Conservation (phyloP, 2,797 vertebrate species). For the Phrynocephalus guinanensis region DNA sequence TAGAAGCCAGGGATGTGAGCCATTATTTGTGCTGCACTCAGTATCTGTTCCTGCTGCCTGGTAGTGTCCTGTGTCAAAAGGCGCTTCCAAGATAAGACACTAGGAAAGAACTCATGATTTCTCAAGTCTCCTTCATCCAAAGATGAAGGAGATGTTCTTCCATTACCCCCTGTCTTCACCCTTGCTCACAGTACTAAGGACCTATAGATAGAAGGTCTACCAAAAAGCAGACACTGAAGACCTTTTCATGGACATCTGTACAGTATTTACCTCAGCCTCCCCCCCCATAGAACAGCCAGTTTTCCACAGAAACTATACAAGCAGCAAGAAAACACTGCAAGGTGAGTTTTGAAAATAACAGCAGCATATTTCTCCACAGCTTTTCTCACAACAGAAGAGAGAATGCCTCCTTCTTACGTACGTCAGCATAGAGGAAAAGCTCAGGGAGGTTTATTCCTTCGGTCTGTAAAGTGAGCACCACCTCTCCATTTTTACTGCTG, state of each 20-base stretch:
- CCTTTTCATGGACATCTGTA: background rate
- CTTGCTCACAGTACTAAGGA: background rate
- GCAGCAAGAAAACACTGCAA: background rate
- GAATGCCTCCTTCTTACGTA: slow-evolving; percentile 61
- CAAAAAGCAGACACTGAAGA: background rate
- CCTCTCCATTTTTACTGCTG: slow-evolving; percentile 77
- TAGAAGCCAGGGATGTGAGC: background rate
- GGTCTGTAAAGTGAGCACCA: slow-evolving; percentile 84
- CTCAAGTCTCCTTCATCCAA: background rate
- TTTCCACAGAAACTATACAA: background rate
- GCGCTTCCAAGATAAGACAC: background rate
- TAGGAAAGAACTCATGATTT: background rate
- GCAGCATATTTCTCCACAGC: background rate
- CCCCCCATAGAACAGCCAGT: background rate
- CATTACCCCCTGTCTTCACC: background rate
- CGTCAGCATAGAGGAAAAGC: slow-evolving; percentile 88
- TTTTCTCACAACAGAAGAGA: background rate
- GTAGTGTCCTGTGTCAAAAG: background rate
- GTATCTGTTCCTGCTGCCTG: background rate
- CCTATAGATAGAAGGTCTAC: background rate
- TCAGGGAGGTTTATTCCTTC: slow-evolving; percentile 96
- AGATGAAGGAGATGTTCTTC: background rate
- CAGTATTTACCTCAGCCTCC: background rate
- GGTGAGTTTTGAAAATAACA: background rate
- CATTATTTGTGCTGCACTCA: background rate